A percentile compares a stretch with the other conserved stretches of the same genome.
Conservation (phyloP, 2,113 vertebrate genomes). For the Epinephelus cyanopodus region DNA sequence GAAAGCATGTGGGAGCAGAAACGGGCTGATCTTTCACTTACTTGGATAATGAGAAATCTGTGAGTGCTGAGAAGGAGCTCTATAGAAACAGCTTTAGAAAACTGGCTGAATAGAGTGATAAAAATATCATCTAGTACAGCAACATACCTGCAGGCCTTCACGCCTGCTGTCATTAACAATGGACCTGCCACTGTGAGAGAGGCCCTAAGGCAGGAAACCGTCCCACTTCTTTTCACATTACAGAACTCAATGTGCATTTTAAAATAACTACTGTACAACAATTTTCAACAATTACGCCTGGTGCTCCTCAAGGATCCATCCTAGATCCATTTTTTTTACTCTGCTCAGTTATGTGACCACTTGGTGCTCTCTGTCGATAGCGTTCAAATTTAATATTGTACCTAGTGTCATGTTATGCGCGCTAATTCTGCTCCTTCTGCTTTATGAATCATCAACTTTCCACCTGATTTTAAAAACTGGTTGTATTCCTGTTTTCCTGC, state of each 20-base stretch:
- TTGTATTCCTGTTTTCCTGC: too few species aligned
- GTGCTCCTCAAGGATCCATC: neutral
- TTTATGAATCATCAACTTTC: neutral
- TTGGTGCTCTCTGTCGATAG: neutral
- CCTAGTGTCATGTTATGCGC: neutral
- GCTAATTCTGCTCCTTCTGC: too few species aligned
- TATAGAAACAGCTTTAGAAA: slow-evolving; percentile 23
- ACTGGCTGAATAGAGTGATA: slow-evolving; percentile 4
- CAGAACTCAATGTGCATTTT: slow-evolving; percentile 21
- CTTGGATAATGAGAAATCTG: slow-evolving; percentile 2
- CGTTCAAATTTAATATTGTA: neutral
- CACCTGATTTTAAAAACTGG: neutral
- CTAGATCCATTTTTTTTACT: neutral
- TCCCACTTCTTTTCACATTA: slow-evolving; percentile 23
- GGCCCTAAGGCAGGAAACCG: slow-evolving; percentile 14
- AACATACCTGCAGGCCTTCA: slow-evolving; percentile 14
- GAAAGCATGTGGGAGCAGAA: slow-evolving; percentile 2
- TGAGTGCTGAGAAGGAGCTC: slow-evolving; percentile 1
- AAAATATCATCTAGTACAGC: slow-evolving; percentile 37
- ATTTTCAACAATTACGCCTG: neutral
- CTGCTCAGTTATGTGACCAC: neutral
- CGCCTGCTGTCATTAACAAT: slow-evolving; percentile 34
- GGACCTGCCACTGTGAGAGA: slow-evolving; percentile 21
- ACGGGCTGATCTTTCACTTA: neutral
- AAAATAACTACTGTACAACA: neutral